Percentiles rank a stretch among this genome's conserved stretches.
phyloP scores from a whole-genome alignment of 2,888 invertebrate genomes.

The Mythimna lalbum region DNA sequence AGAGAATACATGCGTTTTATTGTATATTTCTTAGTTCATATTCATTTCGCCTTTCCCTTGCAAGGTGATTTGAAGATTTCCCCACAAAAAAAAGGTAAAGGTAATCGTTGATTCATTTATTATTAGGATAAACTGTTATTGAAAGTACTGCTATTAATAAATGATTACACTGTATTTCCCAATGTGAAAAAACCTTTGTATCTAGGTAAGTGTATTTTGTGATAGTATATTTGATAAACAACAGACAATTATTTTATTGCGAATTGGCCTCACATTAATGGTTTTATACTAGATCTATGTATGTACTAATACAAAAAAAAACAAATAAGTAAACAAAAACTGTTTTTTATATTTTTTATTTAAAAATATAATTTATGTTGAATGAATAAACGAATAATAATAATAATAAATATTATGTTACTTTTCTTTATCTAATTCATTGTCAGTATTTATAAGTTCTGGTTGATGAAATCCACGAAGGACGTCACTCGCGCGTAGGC shows the following conservation, averaged over 20 bases:
- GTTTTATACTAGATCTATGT: too few species aligned
- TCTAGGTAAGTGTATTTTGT: not conserved
- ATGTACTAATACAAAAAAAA: too few species aligned
- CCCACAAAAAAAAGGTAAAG: conserved; percentile 4
- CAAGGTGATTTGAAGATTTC: not conserved
- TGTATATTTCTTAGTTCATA: too few species aligned
- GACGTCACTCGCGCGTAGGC: conserved; percentile 72
- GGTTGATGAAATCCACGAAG: conserved; percentile 66
- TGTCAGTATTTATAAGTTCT: conserved; percentile 52
- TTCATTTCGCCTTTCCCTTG: not conserved
- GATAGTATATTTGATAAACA: conserved; percentile 4
- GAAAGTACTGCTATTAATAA: not conserved
- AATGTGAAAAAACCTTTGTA: not conserved
- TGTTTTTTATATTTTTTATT: too few species aligned
- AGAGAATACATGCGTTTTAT: too few species aligned
- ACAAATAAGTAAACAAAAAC: too few species aligned
- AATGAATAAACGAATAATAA: too few species aligned
- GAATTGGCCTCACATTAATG: not conserved
- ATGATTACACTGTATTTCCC: not conserved
- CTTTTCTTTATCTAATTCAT: not conserved
- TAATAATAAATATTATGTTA: not conserved
- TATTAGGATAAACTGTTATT: not conserved
- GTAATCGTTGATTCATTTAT: not conserved
- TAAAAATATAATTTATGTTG: too few species aligned
- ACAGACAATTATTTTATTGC: not conserved